These are phyloP conservation scores for Acridotheres tristis DNA, from an alignment of 2,797 vertebrate species.

Conservation along the genomic window DNA sequence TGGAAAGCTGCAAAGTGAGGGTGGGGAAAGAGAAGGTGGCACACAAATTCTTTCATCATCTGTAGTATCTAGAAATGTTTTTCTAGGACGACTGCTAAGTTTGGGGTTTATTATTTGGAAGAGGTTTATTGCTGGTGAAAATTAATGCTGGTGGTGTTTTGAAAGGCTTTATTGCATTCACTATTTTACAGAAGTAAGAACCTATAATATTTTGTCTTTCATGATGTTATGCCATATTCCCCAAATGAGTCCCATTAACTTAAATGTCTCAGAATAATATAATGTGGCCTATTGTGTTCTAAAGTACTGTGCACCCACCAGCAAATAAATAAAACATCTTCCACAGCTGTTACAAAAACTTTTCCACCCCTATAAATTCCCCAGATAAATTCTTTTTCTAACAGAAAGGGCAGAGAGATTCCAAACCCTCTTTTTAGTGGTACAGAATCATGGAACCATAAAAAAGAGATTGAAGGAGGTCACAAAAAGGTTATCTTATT, in stretches of 20 bases:
- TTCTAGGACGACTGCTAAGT: not conserved
- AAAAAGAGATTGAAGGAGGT: not conserved
- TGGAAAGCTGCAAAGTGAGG: not conserved
- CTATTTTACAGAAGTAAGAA: not conserved
- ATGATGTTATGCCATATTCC: not conserved
- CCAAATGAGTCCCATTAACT: not conserved
- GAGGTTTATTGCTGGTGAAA: not conserved
- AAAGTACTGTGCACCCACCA: not conserved
- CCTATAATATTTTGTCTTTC: not conserved
- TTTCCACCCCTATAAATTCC: not conserved
- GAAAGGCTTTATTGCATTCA: not conserved
- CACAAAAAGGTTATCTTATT: slow-evolving; percentile 1
- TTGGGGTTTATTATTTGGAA: not conserved
- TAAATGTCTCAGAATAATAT: not conserved
- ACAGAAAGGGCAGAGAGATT: not conserved
- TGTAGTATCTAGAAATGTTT: not conserved
- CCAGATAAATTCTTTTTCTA: not conserved
- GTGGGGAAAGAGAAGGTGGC: not conserved
- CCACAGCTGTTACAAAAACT: not conserved
- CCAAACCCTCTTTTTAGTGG: not conserved
- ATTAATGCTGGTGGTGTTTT: not conserved
- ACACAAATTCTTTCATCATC: not conserved
- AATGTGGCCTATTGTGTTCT: not conserved
- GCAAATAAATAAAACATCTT: slow-evolving; percentile 1
- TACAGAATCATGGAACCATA: not conserved